Conservation (phyloP, 2,888 invertebrate species). For the Clusia tigrina region DNA sequence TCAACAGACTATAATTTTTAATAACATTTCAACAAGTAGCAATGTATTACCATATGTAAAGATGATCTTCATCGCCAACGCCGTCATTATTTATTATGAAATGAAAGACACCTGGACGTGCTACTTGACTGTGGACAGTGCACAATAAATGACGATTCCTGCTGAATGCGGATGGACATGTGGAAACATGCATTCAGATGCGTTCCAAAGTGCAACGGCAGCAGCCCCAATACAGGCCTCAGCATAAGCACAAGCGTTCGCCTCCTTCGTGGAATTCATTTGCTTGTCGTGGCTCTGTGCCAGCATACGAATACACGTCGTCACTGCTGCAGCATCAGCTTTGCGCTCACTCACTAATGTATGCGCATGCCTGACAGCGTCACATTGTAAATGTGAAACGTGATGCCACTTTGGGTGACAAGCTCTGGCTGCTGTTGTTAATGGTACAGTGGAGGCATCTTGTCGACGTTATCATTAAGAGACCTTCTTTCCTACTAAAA, state of each 20-base stretch:
- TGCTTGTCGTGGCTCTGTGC: not conserved
- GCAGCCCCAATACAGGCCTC: not conserved
- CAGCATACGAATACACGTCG: not conserved
- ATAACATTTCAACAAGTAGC: conserved; percentile 5
- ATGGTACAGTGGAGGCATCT: not conserved
- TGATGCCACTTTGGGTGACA: conserved; percentile 8
- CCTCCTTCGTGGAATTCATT: conserved; percentile 6
- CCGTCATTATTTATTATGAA: conserved; percentile 5
- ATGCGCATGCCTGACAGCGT: conserved; percentile 6
- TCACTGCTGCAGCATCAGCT: too few relatives aligned
- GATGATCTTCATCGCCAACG: not conserved
- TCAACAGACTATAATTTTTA: not conserved
- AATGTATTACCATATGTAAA: not conserved
- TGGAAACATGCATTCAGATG: not conserved
- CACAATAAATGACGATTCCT: not conserved
- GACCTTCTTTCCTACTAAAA: not conserved
- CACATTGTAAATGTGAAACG: conserved; percentile 8
- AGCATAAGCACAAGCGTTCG: not conserved
- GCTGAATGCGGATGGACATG: not conserved
- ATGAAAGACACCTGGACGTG: conserved; percentile 6
- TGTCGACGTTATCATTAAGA: conserved; percentile 3
- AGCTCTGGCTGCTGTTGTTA: not conserved
- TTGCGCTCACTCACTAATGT: not conserved
- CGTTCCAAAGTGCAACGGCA: conserved; percentile 2
- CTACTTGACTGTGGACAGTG: not conserved